phyloP scores from a whole-genome alignment of 2,888 invertebrate species.

The Sphaeridia pumilis region DNA sequence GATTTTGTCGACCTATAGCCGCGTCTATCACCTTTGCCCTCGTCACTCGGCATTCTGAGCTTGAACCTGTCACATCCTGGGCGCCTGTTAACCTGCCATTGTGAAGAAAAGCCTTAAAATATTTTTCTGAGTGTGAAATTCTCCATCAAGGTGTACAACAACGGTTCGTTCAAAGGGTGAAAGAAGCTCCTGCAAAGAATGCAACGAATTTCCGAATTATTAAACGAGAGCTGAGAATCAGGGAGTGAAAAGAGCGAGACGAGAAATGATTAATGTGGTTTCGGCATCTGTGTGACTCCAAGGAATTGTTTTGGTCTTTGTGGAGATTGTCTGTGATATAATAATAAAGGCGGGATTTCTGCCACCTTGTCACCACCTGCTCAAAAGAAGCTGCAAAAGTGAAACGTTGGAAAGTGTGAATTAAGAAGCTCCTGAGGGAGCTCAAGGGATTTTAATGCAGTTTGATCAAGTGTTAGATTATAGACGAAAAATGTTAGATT shows the following conservation, averaged over 20 bases:
- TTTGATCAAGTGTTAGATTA: conserved; percentile 19
- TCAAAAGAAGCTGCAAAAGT: neutral
- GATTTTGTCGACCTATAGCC: conserved; percentile 23
- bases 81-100: no score
- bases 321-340: neutral
- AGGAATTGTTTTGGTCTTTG: neutral
- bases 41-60: conserved; percentile 13
- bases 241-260: no score
- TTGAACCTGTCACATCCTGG: conserved; percentile 5
- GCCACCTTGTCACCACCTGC: neutral
- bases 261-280: neutral
- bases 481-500: conserved; percentile 28
- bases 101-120: no score
- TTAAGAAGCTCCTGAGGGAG: neutral
- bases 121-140: no score
- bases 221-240: no score
- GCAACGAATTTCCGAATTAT: no score
- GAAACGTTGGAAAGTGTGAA: neutral
- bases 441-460: conserved; percentile 19
- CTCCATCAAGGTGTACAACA: no score
- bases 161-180: no score
- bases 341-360: neutral
- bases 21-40: conserved; percentile 25
- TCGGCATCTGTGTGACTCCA: neutral
- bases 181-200: no score